These are phyloP conservation scores for Troides helena DNA, from an alignment of 2,888 invertebrate genomes.

Conservation along the genomic window DNA sequence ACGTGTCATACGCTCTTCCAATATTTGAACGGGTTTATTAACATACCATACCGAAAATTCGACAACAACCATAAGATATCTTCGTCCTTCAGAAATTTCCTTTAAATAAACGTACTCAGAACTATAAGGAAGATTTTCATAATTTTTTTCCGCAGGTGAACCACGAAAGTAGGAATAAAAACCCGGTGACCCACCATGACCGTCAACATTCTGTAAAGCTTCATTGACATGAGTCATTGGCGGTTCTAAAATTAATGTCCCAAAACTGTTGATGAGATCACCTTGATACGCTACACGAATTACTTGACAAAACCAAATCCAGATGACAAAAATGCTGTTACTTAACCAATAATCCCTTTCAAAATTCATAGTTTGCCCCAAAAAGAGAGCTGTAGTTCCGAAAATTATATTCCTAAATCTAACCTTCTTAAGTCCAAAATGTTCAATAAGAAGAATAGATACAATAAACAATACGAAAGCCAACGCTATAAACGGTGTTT, in stretches of 20 bases:
- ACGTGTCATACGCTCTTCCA: constrained; percentile 41
- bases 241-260: constrained; percentile 46
- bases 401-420: constrained; percentile 37
- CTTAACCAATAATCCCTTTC: constrained; percentile 44
- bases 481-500: constrained; percentile 42
- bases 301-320: constrained; percentile 61
- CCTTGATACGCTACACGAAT: constrained; percentile 59
- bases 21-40: constrained; percentile 42
- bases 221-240: constrained; percentile 44
- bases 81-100: constrained; percentile 45
- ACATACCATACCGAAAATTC: constrained; percentile 33
- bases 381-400: constrained; percentile 47
- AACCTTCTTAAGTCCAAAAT: constrained; percentile 34
- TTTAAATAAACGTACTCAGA: constrained; percentile 38
- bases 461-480: constrained; percentile 40
- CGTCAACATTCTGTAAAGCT: constrained; percentile 44
- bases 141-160: constrained; percentile 41
- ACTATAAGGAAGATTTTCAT: constrained; percentile 33
- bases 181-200: constrained; percentile 45
- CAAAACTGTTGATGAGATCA: constrained; percentile 49
- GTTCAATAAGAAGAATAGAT: constrained; percentile 36
- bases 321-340: constrained; percentile 49
- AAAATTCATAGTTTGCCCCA: constrained; percentile 51
- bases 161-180: constrained; percentile 42
- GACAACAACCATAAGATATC: constrained; percentile 46